Conservation (phyloP, 1,140 invertebrate species). For the Brachionus rubens region DNA sequence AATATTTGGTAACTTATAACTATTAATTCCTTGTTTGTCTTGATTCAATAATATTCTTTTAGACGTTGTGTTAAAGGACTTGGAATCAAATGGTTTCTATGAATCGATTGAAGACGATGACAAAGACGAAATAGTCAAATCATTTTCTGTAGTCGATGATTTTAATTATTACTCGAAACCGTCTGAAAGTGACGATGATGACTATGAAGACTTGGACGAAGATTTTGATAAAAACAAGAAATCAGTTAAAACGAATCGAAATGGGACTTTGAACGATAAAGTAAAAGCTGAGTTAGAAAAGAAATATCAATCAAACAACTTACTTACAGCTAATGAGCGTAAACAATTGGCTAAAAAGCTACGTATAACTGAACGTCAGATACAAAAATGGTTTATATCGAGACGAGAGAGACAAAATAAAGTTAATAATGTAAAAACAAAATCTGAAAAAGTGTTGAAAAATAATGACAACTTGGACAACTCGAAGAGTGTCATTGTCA, state of each 20-base stretch:
- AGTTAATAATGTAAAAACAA: background rate
- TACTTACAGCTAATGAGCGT: background rate
- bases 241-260: too few species aligned
- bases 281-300: slow-evolving; percentile 30
- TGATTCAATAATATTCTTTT: too few species aligned
- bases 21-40: too few species aligned
- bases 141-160: slow-evolving; percentile 9
- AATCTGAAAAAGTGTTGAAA: background rate
- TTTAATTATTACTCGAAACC: slow-evolving; percentile 12
- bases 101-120: background rate
- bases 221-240: background rate
- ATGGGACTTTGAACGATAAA: background rate
- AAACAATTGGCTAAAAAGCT: slow-evolving; percentile 27
- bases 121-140: background rate
- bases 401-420: slow-evolving; percentile 13
- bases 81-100: slow-evolving; percentile 4
- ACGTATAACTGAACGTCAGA: slow-evolving; percentile 7
- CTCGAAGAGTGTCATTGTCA: background rate
- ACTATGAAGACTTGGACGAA: background rate
- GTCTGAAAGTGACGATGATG: background rate
- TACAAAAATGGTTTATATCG: slow-evolving; percentile 33
- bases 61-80: background rate
- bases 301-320: background rate
- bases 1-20: background rate
- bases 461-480: slow-evolving; percentile 10